phyloP scores from a whole-genome alignment of 2,888 invertebrate genomes.

The Sphaerophoria taeniata region DNA sequence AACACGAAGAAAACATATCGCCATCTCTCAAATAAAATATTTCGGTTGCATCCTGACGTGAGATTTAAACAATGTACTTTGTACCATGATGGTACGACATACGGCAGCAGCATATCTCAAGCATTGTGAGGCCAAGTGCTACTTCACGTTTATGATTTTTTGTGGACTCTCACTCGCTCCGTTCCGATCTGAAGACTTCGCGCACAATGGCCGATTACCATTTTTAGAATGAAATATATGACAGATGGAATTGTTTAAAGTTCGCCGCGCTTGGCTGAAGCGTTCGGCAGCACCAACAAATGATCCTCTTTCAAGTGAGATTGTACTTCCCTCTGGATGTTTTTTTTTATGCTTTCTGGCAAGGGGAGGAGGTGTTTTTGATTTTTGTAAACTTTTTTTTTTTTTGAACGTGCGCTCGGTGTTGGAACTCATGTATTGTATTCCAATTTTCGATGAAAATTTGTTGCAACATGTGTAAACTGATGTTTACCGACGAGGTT shows the following conservation, averaged over 20 bases:
- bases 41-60: slow-evolving; percentile 22
- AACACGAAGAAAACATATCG: slow-evolving; percentile 35
- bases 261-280: slow-evolving; percentile 47
- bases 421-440: slow-evolving; percentile 28
- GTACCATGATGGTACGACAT: not conserved
- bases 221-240: slow-evolving; percentile 75
- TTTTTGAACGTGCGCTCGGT: not conserved
- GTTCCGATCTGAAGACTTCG: slow-evolving; percentile 21
- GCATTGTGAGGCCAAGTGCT: slow-evolving; percentile 54
- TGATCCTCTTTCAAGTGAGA: slow-evolving; percentile 38
- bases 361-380: not conserved
- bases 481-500: slow-evolving; percentile 12
- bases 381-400: not conserved
- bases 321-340: slow-evolving; percentile 22
- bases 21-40: slow-evolving; percentile 39
- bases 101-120: not conserved
- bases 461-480: slow-evolving; percentile 68
- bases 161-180: not conserved
- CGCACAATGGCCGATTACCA: slow-evolving; percentile 72
- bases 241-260: slow-evolving; percentile 73
- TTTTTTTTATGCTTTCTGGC: not conserved
- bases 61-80: slow-evolving; percentile 11
- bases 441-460: slow-evolving; percentile 67
- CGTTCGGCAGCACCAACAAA: not conserved
- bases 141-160: slow-evolving; percentile 73